Conservation (phyloP, 2,797 vertebrate species). For the Iguana delicatissima region DNA sequence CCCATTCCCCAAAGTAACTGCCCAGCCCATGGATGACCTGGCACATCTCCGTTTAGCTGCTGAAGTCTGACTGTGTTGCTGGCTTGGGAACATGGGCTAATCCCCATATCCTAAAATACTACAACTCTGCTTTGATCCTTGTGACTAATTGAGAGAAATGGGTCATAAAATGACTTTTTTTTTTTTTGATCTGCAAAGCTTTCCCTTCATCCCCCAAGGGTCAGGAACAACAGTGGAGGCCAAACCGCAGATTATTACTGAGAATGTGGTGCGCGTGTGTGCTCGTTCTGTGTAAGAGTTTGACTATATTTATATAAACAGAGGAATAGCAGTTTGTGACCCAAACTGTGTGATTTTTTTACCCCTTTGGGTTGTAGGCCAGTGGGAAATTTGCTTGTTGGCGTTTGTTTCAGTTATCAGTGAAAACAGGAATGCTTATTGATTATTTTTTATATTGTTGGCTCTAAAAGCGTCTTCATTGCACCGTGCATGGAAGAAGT, state of each 20-base stretch:
- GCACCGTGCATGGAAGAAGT: background rate
- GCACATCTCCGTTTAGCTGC: background rate
- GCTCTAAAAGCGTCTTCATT: constrained; percentile 56
- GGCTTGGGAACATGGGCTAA: background rate
- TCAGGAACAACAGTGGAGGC: background rate
- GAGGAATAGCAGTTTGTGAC: background rate
- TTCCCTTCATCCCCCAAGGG: background rate
- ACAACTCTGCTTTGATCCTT: constrained; percentile 31
- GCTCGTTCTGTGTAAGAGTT: background rate
- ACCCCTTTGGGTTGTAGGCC: background rate
- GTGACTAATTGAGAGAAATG: constrained; percentile 40
- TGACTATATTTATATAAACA: background rate
- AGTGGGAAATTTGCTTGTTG: background rate
- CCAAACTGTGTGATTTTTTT: background rate
- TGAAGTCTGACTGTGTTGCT: background rate
- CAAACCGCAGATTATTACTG: background rate
- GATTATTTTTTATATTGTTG: background rate
- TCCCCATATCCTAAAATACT: constrained; percentile 18
- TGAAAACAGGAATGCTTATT: background rate
- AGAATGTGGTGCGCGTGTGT: no score
- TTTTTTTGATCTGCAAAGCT: background rate
- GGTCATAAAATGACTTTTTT: background rate
- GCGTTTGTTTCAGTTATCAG: background rate
- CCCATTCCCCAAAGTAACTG: background rate
- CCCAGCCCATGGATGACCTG: background rate